phyloP scores from a whole-genome alignment of 2,888 invertebrate genomes.

The Lithophane leautieri region DNA sequence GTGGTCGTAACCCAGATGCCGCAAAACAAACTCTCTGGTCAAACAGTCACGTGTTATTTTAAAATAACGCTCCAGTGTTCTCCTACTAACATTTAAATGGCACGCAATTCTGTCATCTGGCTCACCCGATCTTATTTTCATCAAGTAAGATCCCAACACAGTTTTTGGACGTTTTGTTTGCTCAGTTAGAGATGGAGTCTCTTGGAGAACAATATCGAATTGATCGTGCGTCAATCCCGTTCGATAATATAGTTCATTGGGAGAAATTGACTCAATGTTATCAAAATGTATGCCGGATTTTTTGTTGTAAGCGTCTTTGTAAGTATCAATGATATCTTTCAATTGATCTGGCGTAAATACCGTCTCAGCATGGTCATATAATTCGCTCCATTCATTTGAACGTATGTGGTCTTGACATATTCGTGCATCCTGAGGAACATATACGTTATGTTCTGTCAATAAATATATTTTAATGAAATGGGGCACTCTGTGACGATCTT shows the following conservation, averaged over 20 bases:
- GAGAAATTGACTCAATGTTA: slow-evolving; percentile 1
- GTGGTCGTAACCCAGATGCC: slow-evolving; percentile 17
- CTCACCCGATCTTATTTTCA: slow-evolving; percentile 2
- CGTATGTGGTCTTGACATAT: no score
- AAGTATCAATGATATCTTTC: slow-evolving; percentile 1
- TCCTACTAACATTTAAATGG: slow-evolving; percentile 3
- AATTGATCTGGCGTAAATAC: slow-evolving; percentile 4
- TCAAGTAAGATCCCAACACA: slow-evolving; percentile 2
- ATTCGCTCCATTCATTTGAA: no score
- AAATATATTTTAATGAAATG: slow-evolving; percentile 7
- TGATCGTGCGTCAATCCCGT: slow-evolving; percentile 6
- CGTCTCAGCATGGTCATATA: slow-evolving; percentile 3
- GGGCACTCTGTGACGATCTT: slow-evolving; percentile 12
- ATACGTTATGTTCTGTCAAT: slow-evolving; percentile 4
- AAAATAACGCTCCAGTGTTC: slow-evolving; percentile 6
- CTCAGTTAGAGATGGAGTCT: slow-evolving; percentile 6
- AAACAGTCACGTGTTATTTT: slow-evolving; percentile 14
- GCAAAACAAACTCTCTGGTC: slow-evolving; percentile 15
- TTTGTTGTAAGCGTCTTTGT: slow-evolving; percentile 1
- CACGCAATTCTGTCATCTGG: slow-evolving; percentile 4
- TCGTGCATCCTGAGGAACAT: no score
- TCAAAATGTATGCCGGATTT: slow-evolving; percentile 4
- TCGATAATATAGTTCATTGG: slow-evolving; percentile 4
- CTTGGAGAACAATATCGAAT: slow-evolving; percentile 5
- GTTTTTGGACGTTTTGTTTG: slow-evolving; percentile 4